Base-by-base conservation (phyloP, 2,888 invertebrate species). In the Syrphus vitripennis region DNA sequence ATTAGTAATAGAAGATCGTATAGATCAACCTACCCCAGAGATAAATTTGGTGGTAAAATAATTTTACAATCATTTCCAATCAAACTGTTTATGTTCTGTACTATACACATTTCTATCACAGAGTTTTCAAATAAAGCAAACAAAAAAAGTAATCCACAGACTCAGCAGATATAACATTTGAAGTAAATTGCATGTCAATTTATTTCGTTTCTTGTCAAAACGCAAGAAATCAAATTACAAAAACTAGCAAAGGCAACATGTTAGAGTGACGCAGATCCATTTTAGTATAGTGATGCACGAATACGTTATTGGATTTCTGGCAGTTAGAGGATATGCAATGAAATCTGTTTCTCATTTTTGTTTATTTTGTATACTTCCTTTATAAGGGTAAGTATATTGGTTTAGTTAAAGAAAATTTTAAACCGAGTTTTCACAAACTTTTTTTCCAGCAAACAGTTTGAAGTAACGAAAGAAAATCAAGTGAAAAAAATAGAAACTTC, bases 151-250 rank as follows among this genome's bases (percentile, higher is more conserved):
- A n/a, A 37, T 19, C 21, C 2, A 16, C 14, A 42, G 4, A 26
- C 19, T 65, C 65, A 65, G 40, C 67, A 72, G 40, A 67, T 71
- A 67, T 71, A 67, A 67, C 57, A 77, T 57, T 71, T 57, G 40
- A 77, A 74, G 21, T 55, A 55, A 83, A 83, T 83, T 83, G 83
- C 79, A 79, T 79, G 83, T 55, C 83, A 79, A 79, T 79, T 79
- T 79, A 40, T 55, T 79, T 74, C 63, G 61, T 74, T 79, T 70
- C 79, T 83, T 79, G 83, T 83, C 74, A 79, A 83, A 83, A 83
- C 45, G 74, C 74, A 75, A 79, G 48, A 70, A 83, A 79, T 79
- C 83, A 70, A 83, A 83, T 79, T 69, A 70, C 69, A 74, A 70
- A 74, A 70, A 45, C 79, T 45, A 45, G 50, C 69, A 50, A 59